Evolutionary conservation across 1,140 invertebrate genomes (phyloP), one percentile per base, ranked within the genome.

Genomic region (Drosophila kepulauana): DNA sequence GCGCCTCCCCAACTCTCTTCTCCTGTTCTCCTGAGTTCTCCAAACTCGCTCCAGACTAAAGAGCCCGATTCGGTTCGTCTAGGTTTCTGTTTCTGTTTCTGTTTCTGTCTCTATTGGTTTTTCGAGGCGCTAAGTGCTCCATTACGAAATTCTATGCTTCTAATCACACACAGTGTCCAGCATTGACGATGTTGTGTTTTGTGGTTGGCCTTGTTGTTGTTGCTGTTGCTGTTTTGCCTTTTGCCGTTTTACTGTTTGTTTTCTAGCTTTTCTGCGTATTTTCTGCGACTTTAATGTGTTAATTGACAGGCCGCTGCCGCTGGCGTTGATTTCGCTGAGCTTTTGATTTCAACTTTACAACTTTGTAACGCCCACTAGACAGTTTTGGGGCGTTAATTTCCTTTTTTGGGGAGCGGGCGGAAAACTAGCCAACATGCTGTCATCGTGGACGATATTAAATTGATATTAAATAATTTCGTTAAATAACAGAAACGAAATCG

Each of bases 101-200:
- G 35, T 7, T 38, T 25, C 20, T 38, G 69, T 20, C 16, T 35
- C 38, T 54, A 43, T 25, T 52, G 11, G 49, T 35, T 72, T 30
- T 59, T 38, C 35, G 35, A 46, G 54, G 64, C 85, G 78, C 78
- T 89, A 89, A 89, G 85, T 89, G 85, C 85, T 84, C 75, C 63
- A 89, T 89, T 85, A 77, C 85, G 85, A 89, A 89, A 89, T 89
- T 89, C 85, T 89, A 81, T 84, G 84, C 84, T 89, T 89, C 85
- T 89, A 89, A 89, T 89, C 85, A 70, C 35, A 38, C 35, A 25
- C 20, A 25, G 46, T 33, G 54, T 43, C 63, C 62, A 54, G 61
- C 57, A 67, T 38, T 71, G 65, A 68, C 6, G 35, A 38, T 38
- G 35, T 38, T 10, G 35, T 8, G 20, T 38, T 8, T 25, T 25